These are phyloP conservation scores for Aleadryas rufinucha DNA, from an alignment of 2,113 vertebrate species.

Conservation along the genomic window DNA sequence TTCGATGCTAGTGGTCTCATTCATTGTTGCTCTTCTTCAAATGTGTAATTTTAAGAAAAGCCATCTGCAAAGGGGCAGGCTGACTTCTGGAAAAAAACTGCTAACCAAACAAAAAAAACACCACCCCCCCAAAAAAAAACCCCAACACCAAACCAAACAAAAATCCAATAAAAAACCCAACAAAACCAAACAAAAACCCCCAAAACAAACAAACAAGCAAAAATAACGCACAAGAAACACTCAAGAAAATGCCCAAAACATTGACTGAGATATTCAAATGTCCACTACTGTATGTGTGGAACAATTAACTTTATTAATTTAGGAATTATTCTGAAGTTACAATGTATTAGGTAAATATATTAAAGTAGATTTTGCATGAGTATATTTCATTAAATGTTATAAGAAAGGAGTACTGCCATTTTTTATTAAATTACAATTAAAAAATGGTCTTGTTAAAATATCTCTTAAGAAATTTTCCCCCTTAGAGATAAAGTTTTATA, in stretches of 20 bases:
- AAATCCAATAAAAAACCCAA: background rate
- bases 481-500: background rate
- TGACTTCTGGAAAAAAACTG: background rate
- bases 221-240: background rate
- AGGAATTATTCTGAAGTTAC: background rate
- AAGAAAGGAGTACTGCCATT: too few relatives aligned
- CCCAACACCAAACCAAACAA: background rate
- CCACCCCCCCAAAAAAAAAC: accelerated
- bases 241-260: background rate
- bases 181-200: background rate
- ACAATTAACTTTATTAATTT: background rate
- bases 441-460: background rate
- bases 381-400: background rate
- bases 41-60: background rate
- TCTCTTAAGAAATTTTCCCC: background rate
- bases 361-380: background rate
- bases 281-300: background rate
- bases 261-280: background rate
- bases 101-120: background rate
- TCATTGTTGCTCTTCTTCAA: background rate
- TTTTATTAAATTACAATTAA: background rate
- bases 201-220: background rate
- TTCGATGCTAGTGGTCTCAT: background rate
- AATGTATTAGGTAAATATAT: background rate
- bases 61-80: background rate